These are phyloP conservation scores for Acridotheres tristis DNA, from an alignment of 2,797 vertebrate species.

Conservation along the genomic window DNA sequence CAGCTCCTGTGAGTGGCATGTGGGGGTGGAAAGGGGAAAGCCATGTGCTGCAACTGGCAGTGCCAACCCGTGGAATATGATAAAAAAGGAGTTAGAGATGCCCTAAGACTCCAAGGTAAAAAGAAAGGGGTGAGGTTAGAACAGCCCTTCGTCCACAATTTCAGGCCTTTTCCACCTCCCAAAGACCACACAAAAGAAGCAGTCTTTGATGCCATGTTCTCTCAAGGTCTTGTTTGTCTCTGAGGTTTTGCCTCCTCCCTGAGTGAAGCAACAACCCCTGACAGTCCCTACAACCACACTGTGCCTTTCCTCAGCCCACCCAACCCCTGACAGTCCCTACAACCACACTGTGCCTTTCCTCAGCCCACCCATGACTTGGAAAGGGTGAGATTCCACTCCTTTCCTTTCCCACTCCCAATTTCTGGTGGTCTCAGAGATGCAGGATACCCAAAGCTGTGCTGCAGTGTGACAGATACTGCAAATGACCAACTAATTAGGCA, in stretches of 20 bases:
- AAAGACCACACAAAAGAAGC: not conserved
- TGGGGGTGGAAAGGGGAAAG: not conserved
- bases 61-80: not conserved
- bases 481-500: constrained; percentile 15
- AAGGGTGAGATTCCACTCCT: not conserved
- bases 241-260: not conserved
- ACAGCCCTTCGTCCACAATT: not conserved
- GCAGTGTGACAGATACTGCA: not conserved
- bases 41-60: rapidly evolving
- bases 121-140: not conserved
- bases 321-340: not conserved
- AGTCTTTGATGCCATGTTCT: not conserved
- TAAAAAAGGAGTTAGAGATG: not conserved
- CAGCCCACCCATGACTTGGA: not conserved
- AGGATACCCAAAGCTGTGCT: not conserved
- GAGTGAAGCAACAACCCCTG: not conserved
- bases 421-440: not conserved
- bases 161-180: not conserved
- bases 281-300: not conserved
- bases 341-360: rapidly evolving
- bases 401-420: not conserved
- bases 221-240: not conserved
- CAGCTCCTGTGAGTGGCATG: not conserved
- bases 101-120: not conserved
- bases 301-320: no score